Evolutionary conservation across 2,888 invertebrate species (phyloP).

Genomic region (Alentia gelatinosa): DNA sequence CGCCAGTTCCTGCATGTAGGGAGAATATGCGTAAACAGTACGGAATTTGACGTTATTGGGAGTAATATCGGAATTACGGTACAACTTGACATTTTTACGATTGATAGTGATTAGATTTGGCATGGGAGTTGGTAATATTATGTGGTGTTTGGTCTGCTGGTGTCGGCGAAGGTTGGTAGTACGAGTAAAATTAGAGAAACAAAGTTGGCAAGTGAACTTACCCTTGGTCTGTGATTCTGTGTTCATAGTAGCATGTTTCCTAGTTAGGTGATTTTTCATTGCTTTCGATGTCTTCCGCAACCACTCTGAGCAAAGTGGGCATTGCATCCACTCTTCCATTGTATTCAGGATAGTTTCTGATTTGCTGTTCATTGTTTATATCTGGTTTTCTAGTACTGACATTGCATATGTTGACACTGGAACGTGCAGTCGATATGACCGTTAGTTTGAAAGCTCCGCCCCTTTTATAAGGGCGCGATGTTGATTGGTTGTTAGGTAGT

Average conservation of each 20-base stretch:
- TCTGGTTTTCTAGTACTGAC: neutral
- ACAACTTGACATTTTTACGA: no score
- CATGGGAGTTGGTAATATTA: neutral
- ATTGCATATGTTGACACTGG: no score
- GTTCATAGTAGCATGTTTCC: neutral
- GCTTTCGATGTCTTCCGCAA: neutral
- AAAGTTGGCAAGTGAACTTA: neutral
- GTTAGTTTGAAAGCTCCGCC: neutral
- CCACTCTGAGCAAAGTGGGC: neutral
- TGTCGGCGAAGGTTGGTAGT: neutral
- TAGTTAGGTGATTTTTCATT: neutral
- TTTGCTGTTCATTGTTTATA: neutral
- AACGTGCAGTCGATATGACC: neutral
- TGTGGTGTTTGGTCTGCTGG: neutral
- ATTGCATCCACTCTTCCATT: neutral
- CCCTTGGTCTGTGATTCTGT: neutral
- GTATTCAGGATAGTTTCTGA: neutral
- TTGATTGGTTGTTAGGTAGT: neutral
- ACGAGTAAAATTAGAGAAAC: neutral
- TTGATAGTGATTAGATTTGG: no score
- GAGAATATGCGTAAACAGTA: no score
- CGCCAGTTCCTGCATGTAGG: no score
- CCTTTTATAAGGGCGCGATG: neutral
- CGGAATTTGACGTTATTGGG: no score
- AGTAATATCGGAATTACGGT: no score